Base-by-base conservation (phyloP, 2,113 vertebrate genomes). In the Otus sunia region DNA sequence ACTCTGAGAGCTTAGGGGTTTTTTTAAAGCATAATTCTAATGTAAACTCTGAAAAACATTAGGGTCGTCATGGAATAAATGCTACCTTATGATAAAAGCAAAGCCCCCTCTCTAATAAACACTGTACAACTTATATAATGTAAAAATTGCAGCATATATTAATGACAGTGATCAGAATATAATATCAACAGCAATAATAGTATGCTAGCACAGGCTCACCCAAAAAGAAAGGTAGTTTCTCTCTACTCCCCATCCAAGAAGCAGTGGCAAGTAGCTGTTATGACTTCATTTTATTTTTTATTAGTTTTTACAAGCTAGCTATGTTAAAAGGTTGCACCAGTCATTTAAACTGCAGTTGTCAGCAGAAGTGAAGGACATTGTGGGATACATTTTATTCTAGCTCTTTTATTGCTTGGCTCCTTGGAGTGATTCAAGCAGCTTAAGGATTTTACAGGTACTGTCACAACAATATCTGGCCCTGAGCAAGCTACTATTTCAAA, bases 291-390 rank as follows among this genome's bases (percentile, higher is more conserved):
- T 80, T 17, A 16, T 11, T 78, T 94, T 93, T 96, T 78, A 91
- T 78, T 78, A n/a, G 73, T 82, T 94, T 85, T 68, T 26, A 85
- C 84, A 82, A 93, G 93, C 36, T n/a, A 72, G 87, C 91, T 75
- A 72, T 68, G 81, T 87, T 95, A 82, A 95, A 92, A 95, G 87
- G 95, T 79, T 82, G 91, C 62, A 45, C 32, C 80, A 81, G 94
- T 53, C 36, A 78, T 71, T 89, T 25, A 90, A 96, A 90, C 6
- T 79, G 91, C 90, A 56, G 43, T 3, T 90, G 94, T 96, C 95
- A 96, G 96, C 96, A 96, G 73, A 95, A 96, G 76, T 49, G 88
- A 96, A 96, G 95, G 94, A 94, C 92, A 72, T 16, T 12, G 80
- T 32, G 79, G 77, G 69, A 87, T 72, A 71, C 60, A 56, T 96